Conservation (phyloP, 2,113 vertebrate species). For the Panthera tigris region DNA sequence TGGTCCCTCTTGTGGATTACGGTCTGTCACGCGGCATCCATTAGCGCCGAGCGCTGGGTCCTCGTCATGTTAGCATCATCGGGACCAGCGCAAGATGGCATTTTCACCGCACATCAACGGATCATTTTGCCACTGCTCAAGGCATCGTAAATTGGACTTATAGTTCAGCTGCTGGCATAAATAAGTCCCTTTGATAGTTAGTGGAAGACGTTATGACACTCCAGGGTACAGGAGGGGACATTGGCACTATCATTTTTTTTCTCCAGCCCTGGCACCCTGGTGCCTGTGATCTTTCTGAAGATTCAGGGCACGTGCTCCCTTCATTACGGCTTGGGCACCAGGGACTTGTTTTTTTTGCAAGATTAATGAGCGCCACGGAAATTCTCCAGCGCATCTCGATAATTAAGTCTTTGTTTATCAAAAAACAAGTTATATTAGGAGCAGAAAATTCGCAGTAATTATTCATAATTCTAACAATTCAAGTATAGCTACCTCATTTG, state of each 20-base stretch:
- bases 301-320: constrained; percentile 99
- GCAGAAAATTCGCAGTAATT: constrained; percentile 99
- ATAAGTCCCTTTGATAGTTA: constrained; percentile 99
- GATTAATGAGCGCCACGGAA: constrained; percentile 99
- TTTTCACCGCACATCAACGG: constrained; percentile 93
- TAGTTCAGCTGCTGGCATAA: constrained; percentile 98
- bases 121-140: constrained; percentile 91
- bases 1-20: constrained; percentile 84
- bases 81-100: constrained; percentile 92
- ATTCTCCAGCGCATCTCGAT: constrained; percentile 99
- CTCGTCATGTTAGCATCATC: constrained; percentile 85
- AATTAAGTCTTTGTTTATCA: constrained; percentile 99
- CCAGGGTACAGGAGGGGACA: constrained; percentile 96
- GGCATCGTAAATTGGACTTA: constrained; percentile 98
- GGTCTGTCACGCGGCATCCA: constrained; percentile 85
- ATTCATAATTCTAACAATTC: constrained; percentile 99
- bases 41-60: constrained; percentile 84
- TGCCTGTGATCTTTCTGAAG: constrained; percentile 97
- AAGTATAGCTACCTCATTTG: constrained; percentile 99
- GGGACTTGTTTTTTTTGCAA: constrained; percentile 99
- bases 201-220: constrained; percentile 98
- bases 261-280: constrained; percentile 94
- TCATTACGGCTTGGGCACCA: constrained; percentile 98
- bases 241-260: constrained; percentile 94
- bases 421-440: constrained; percentile 99